phyloP scores from a whole-genome alignment of 2,797 vertebrate genomes.

The Coilia nasus region DNA sequence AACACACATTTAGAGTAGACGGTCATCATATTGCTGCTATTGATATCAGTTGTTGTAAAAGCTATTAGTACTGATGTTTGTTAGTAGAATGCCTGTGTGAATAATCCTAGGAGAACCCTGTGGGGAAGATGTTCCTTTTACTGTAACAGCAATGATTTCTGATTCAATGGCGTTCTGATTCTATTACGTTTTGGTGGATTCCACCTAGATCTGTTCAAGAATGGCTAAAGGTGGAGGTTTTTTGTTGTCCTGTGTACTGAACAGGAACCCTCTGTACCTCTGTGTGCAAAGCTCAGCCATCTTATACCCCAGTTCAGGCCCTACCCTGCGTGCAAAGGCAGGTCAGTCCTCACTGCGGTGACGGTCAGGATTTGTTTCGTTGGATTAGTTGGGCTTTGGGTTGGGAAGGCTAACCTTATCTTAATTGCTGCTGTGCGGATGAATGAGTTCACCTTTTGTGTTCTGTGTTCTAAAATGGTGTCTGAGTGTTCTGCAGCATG shows the following conservation, averaged over 20 bases:
- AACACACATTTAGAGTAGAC: background rate
- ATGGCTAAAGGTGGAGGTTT: background rate
- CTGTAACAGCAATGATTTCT: background rate
- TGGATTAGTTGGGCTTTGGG: background rate
- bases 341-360: background rate
- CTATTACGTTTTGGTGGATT: background rate
- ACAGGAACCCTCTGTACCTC: too few relatives aligned
- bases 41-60: background rate
- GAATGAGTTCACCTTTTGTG: background rate
- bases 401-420: background rate
- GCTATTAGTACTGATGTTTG: background rate
- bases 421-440: background rate
- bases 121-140: background rate
- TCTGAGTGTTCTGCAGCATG: slow-evolving; percentile 7
- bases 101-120: background rate
- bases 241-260: background rate
- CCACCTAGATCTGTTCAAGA: background rate
- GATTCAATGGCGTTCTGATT: background rate
- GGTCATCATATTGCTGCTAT: background rate
- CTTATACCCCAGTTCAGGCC: background rate
- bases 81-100: background rate
- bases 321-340: background rate
- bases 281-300: background rate
- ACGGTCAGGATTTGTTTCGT: background rate
- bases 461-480: background rate